Base-by-base conservation (phyloP, 2,113 vertebrate genomes). In the Pteruthius melanotis region DNA sequence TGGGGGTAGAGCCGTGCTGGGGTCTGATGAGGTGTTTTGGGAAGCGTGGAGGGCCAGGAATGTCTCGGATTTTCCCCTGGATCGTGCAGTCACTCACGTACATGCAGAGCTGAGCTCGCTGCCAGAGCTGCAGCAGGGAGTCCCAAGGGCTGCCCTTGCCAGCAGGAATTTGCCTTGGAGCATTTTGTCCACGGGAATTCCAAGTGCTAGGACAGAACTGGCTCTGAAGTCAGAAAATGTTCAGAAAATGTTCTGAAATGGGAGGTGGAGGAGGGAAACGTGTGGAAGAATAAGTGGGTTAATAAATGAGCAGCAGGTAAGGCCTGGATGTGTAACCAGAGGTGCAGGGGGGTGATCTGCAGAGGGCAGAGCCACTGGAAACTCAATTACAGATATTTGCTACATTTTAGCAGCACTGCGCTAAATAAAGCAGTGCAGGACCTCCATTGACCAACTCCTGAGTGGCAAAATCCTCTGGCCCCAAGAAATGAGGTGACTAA, bases 131-230 rank as follows among this genome's bases (percentile, higher is more conserved):
- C 90, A 74, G 74, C 37, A 45, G 70, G 12, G 10, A 27, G 13
- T 74, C 76, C 76, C 76, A 11, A 35, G 77, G 90, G 77, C 8
- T 42, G 60, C 15, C 8, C 33, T 86, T 19, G 52, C 60, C 53
- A 1, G 17, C 2, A 23, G 72, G 13, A 40, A 5, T 81, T 68
- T 44, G 56, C 37, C 35, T 11, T 2, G 52, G 30, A 27, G 44
- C 23, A 1, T 40, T 95, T 87, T 22, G 26, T 30, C 81, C 2
- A 0, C 0, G 0, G 40, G 54, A 53, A 68, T 65, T 63, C 52
- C 33, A 9, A 63, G 24, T 31, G n/a, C 40, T 56, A 5, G 30
- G 39, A 9, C 10, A 56, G 50, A 86, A 33, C 4, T 42, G 44
- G 23, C 57, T 72, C 30, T 27, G 1, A 74, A 81, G 52, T 10